These are phyloP conservation scores for Acanthosepion pharaonis DNA, from an alignment of 2,888 invertebrate species.

Conservation along the genomic window DNA sequence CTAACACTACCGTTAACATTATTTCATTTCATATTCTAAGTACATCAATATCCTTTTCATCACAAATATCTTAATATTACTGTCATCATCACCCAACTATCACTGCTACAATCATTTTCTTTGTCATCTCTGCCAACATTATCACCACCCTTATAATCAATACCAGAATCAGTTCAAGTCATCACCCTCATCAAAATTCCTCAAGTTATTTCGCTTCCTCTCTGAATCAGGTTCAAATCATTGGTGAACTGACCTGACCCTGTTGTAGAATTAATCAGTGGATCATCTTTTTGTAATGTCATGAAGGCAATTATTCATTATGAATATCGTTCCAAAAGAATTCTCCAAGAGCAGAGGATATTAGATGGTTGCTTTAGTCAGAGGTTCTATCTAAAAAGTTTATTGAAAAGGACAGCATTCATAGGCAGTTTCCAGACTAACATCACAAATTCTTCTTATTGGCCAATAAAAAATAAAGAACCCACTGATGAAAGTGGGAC, in stretches of 20 bases:
- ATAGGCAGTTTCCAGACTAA: background rate
- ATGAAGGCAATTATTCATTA: background rate
- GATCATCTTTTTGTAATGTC: background rate
- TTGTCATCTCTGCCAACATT: background rate
- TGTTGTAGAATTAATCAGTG: background rate
- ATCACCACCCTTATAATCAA: constrained; percentile 1
- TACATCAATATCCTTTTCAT: background rate
- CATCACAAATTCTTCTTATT: background rate
- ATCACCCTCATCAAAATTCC: background rate
- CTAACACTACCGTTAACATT: too few relatives aligned
- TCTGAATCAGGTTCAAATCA: background rate
- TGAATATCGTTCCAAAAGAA: background rate
- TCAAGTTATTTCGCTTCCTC: background rate
- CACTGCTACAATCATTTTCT: background rate
- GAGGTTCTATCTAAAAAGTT: background rate
- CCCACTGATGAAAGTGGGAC: background rate
- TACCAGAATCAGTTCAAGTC: background rate
- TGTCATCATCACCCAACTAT: background rate
- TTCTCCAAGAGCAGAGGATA: background rate
- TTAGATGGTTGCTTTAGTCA: background rate
- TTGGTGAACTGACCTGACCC: background rate
- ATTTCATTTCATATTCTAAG: background rate
- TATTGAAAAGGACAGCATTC: background rate
- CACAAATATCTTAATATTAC: background rate
- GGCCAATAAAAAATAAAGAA: background rate